Evolutionary conservation across 2,113 vertebrate genomes (phyloP).

Genomic region (Chrysochloris asiatica): DNA sequence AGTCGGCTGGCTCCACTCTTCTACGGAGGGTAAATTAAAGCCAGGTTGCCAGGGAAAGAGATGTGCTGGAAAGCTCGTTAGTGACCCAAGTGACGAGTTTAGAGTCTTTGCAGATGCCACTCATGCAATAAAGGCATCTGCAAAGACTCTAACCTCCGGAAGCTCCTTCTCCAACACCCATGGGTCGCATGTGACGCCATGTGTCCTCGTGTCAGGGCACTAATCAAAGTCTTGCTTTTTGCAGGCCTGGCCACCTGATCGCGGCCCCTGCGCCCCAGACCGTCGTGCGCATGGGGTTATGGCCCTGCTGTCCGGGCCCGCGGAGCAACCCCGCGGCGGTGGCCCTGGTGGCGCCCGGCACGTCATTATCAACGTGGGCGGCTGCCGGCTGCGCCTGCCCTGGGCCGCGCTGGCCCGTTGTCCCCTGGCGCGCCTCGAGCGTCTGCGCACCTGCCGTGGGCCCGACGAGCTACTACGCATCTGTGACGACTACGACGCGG

Average conservation of each 20-base stretch:
- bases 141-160: no score
- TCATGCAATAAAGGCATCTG: neutral
- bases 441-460: conserved; percentile 91
- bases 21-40: neutral
- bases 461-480: conserved; percentile 94
- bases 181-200: neutral
- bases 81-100: neutral
- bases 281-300: conserved; percentile 84
- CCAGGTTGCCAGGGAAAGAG: neutral
- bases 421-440: conserved; percentile 93
- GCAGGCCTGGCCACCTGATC: conserved; percentile 42
- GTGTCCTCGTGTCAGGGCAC: neutral
- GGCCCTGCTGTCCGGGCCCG: conserved; percentile 89
- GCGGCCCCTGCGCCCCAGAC: neutral
- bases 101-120: no score
- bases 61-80: no score
- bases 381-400: conserved; percentile 94
- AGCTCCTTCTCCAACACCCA: neutral
- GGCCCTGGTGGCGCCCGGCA: conserved; percentile 68
- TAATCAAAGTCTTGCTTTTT: conserved; percentile 44
- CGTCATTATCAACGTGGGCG: conserved; percentile 96
- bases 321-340: conserved; percentile 78
- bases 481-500: conserved; percentile 96
- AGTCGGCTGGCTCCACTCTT: neutral
- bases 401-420: conserved; percentile 96